phyloP scores from a whole-genome alignment of 2,113 vertebrate genomes.

The Poeciliopsis retropinna region DNA sequence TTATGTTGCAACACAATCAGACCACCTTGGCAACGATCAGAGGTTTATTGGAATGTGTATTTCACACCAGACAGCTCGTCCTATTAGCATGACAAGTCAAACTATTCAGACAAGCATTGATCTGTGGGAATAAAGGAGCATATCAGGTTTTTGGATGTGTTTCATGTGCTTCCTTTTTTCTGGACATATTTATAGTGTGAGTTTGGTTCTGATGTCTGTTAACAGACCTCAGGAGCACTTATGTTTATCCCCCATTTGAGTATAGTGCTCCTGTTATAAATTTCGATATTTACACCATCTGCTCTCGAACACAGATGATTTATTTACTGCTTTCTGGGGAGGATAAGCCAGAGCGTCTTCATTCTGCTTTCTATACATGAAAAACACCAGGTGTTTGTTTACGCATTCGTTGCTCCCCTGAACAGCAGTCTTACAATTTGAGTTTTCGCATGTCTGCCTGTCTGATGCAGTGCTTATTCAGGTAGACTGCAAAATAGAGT shows the following conservation, averaged over 20 bases:
- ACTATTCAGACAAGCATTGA: not conserved
- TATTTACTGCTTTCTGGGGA: slow-evolving; percentile 7
- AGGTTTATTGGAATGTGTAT: slow-evolving; percentile 4
- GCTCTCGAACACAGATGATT: not conserved
- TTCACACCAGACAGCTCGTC: not conserved
- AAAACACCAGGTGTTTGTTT: not conserved
- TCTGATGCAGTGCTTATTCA: slow-evolving; percentile 28
- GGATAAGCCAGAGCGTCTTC: not conserved
- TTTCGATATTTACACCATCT: not conserved
- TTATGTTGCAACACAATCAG: not conserved
- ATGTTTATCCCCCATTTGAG: slow-evolving; percentile 17
- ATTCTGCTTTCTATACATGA: not conserved
- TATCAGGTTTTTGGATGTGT: not conserved
- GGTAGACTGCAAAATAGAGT: slow-evolving; percentile 50
- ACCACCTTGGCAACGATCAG: not conserved
- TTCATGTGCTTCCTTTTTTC: not conserved
- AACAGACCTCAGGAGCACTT: slow-evolving; percentile 3
- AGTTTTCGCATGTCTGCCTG: slow-evolving; percentile 5
- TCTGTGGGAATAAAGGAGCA: not conserved
- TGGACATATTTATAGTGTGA: too few relatives aligned
- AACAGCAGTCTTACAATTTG: not conserved
- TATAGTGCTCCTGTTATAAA: slow-evolving; percentile 14
- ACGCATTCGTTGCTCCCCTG: not conserved
- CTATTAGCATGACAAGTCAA: slow-evolving; percentile 7
- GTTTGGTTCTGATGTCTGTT: not conserved